Base-by-base conservation (phyloP, 2,113 vertebrate species). In the Beaufortia kweichowensis region DNA sequence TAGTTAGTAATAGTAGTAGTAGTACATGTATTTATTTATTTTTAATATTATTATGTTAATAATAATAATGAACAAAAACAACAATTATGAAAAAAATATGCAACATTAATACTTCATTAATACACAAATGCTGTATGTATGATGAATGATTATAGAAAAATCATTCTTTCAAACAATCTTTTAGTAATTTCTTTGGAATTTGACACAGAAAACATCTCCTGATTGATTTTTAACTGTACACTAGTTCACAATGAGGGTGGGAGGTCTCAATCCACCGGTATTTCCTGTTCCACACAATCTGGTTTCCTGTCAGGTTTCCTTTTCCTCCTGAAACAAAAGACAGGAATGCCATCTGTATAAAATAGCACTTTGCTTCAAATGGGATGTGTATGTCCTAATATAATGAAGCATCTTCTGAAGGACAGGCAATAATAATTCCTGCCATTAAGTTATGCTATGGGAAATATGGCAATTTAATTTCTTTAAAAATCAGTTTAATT, bases 251-350 rank as follows among this genome's bases (percentile, higher is more conserved):
- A 87, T 72, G 88, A 86, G 84, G 88, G 82, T 88, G 88, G 89
- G 94, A 86, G 84, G 89, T 96, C 94, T 96, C 94, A 91, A 93
- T 85, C 91, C 88, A 90, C 91, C 92, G 88, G 89, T 93, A 92
- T 88, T 97, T 98, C 95, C 96, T 96, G 95, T 90, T 91, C 91
- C 90, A 92, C 91, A 86, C 92, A 93, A 95, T 94, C 94, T 94
- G 89, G 92, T 92, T 98, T 96, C 95, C 96, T 95, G 93, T 93
- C 95, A 92, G 91, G 93, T 95, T 98, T 98, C 95, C 95, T 93
- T 93, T 95, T 95, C 91, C 96, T 94, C 91, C 86, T 91, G 86
- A 91, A 96, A 96, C 94, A 97, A 96, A 98, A 91, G 90, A 84
- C 87, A 87, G 94, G 94, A 95, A 90, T 92, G 91, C 85, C 86